Percentiles rank a stretch among this genome's conserved stretches.
Evolutionary conservation across 2,797 vertebrate genomes (phyloP).

Genomic region (Lutra lutra): DNA sequence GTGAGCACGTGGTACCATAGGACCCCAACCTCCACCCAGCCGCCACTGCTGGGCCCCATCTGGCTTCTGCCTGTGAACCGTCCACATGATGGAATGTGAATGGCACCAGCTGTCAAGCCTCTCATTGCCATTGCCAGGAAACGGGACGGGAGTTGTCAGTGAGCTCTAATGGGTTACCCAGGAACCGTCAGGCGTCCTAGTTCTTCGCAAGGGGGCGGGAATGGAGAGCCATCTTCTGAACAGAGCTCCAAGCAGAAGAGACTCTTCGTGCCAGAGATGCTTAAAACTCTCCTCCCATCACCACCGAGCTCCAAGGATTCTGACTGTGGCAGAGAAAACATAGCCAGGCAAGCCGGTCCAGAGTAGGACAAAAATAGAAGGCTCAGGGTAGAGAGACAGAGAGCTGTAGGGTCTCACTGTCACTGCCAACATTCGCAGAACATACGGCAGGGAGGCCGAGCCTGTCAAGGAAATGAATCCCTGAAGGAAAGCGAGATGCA

Average conservation of each 20-base stretch:
- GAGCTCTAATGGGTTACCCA: no score
- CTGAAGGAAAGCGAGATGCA: neutral
- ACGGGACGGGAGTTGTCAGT: neutral
- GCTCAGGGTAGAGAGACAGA: neutral
- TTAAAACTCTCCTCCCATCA: neutral
- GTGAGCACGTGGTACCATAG: neutral
- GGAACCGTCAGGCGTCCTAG: neutral
- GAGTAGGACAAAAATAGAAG: neutral
- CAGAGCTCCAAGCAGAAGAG: neutral
- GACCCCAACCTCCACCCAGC: no score
- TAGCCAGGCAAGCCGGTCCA: neutral
- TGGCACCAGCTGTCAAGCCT: neutral
- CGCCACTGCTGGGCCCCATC: neutral
- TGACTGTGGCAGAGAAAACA: neutral
- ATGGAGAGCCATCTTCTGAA: neutral
- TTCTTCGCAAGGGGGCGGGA: neutral
- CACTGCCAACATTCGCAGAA: neutral
- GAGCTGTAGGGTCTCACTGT: neutral
- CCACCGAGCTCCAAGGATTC: neutral
- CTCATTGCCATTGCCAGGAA: no score
- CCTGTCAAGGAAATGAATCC: neutral
- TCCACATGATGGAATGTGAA: fast-evolving
- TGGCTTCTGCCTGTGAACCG: fast-evolving
- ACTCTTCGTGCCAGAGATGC: neutral
- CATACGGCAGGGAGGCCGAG: neutral